These are phyloP conservation scores for Cactoblastis cactorum DNA, from an alignment of 2,888 invertebrate genomes.

Conservation along the genomic window DNA sequence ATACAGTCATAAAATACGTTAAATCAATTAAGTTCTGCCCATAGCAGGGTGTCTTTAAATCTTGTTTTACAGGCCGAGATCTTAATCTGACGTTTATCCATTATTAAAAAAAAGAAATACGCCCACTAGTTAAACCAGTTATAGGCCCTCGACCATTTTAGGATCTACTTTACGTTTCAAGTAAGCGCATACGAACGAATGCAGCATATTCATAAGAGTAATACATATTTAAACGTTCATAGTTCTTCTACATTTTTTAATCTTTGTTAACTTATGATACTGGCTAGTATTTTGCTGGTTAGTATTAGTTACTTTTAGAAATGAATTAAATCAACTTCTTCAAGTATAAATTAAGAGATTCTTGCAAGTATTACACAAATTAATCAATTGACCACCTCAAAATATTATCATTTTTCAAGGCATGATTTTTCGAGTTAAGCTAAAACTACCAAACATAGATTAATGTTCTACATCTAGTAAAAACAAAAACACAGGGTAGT, in stretches of 20 bases:
- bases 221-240: too few species aligned
- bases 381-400: too few species aligned
- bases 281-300: too few species aligned
- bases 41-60: conserved; percentile 38
- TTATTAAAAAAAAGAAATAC: conserved; percentile 43
- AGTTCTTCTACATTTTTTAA: too few species aligned
- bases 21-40: conserved; percentile 37
- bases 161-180: conserved; percentile 22
- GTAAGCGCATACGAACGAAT: background rate
- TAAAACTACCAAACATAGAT: too few species aligned
- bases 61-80: conserved; percentile 34
- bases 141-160: conserved; percentile 32
- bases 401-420: too few species aligned
- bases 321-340: too few species aligned
- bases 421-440: too few species aligned
- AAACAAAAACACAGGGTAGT: conserved; percentile 31
- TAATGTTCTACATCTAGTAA: conserved; percentile 23
- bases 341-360: too few species aligned
- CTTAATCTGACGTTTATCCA: conserved; percentile 45
- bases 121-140: conserved; percentile 34
- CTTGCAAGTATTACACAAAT: too few species aligned
- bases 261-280: too few species aligned
- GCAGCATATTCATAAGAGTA: background rate
- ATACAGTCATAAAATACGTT: conserved; percentile 14
- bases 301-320: too few species aligned